Conservation (phyloP, 2,113 vertebrate genomes). For the Melanerpes formicivorus region DNA sequence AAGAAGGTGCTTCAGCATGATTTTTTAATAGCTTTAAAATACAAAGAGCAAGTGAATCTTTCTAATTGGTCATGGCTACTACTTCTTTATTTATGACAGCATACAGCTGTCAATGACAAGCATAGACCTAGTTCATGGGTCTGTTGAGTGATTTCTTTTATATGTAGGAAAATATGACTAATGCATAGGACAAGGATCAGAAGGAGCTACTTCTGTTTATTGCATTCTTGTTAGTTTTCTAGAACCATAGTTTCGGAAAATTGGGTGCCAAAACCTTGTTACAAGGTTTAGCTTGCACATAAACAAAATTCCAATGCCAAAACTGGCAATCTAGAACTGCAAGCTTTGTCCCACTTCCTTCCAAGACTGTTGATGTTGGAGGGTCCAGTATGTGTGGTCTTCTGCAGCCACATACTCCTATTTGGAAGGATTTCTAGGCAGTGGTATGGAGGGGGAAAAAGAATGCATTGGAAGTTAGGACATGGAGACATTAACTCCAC, state of each 20-base stretch:
- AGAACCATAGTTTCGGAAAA: background rate
- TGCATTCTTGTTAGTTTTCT: background rate
- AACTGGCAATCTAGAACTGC: background rate
- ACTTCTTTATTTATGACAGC: background rate
- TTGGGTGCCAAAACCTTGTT: background rate
- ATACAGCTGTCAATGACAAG: background rate
- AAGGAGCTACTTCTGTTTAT: background rate
- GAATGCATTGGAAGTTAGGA: background rate
- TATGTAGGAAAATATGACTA: background rate
- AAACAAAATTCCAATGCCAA: background rate
- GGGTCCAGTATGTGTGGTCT: background rate
- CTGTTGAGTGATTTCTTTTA: background rate
- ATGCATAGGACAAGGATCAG: background rate
- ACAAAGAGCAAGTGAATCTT: background rate
- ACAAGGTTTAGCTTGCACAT: background rate
- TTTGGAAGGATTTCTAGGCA: background rate
- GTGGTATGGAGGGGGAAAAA: background rate
- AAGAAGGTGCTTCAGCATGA: background rate
- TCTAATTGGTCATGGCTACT: background rate
- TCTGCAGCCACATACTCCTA: background rate
- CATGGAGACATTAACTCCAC: background rate
- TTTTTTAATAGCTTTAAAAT: slow-evolving; percentile 16
- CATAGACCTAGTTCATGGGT: background rate
- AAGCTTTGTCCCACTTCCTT: background rate
- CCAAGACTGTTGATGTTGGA: background rate